phyloP scores from a whole-genome alignment of 2,113 vertebrate species.

The Tragulus kanchil region DNA sequence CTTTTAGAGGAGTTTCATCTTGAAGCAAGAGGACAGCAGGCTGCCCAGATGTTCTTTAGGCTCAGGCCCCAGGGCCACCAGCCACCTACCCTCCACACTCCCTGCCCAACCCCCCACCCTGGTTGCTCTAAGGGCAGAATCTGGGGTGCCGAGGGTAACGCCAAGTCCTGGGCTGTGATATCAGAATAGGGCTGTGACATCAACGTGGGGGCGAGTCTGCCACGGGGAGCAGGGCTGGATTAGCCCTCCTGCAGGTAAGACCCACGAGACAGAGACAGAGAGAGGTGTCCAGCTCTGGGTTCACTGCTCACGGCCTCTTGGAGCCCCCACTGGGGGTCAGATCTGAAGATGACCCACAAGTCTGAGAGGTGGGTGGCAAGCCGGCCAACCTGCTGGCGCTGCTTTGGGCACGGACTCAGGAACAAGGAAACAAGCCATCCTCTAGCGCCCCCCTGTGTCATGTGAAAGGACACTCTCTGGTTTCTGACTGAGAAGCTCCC shows the following conservation, averaged over 20 bases:
- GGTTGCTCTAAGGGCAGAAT: slow-evolving; percentile 32
- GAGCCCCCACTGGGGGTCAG: not conserved
- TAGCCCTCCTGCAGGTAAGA: not conserved
- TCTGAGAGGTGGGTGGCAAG: not conserved
- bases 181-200: slow-evolving; percentile 75
- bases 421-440: not conserved
- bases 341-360: not conserved
- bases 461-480: not conserved
- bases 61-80: slow-evolving; percentile 35
- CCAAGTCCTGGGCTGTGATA: slow-evolving; percentile 48
- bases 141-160: not conserved
- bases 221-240: not conserved
- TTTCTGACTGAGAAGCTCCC: not conserved
- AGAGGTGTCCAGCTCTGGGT: not conserved
- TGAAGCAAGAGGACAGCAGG: not conserved
- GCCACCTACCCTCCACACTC: not conserved
- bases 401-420: not conserved
- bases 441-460: slow-evolving; percentile 65
- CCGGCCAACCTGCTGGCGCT: not conserved
- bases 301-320: not conserved
- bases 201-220: not conserved
- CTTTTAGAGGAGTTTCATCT: slow-evolving; percentile 69
- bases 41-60: slow-evolving; percentile 58
- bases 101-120: not conserved
- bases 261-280: not conserved